Conservation (phyloP, 2,113 vertebrate species). For the Conger conger region DNA sequence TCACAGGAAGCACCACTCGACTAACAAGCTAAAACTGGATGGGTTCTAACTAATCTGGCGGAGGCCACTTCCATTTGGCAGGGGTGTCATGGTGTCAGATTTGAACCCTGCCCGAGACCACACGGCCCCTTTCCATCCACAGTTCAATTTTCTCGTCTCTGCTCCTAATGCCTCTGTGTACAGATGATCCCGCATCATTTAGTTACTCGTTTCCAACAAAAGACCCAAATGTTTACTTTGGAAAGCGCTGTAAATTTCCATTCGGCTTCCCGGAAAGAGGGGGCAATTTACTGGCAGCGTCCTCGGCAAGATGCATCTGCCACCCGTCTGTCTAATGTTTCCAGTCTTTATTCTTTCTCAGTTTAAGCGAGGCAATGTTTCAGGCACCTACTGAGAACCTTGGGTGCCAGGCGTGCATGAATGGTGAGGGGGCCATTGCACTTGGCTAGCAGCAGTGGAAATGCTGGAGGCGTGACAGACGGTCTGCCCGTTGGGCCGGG, state of each 20-base stretch:
- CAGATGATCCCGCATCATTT: slow-evolving; percentile 30
- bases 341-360: slow-evolving; percentile 23
- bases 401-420: slow-evolving; percentile 30
- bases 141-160: slow-evolving; percentile 17
- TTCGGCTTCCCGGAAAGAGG: slow-evolving; percentile 38
- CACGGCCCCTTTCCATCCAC: background rate
- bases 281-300: slow-evolving; percentile 34
- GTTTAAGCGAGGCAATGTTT: background rate
- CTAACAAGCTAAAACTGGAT: background rate
- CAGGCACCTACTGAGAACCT: background rate
- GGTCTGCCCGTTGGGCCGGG: slow-evolving; percentile 20
- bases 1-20: background rate
- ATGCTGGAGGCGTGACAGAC: slow-evolving; percentile 50
- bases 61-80: background rate
- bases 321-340: slow-evolving; percentile 17
- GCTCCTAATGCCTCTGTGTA: background rate
- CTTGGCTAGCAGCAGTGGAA: slow-evolving; percentile 52
- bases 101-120: background rate
- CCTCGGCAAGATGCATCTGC: background rate
- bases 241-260: slow-evolving; percentile 41
- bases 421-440: slow-evolving; percentile 25
- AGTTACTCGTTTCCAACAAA: slow-evolving; percentile 25
- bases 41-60: background rate
- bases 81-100: background rate
- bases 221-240: slow-evolving; percentile 44